A percentile compares a stretch with the other conserved stretches of the same genome.
phyloP scores from a whole-genome alignment of 2,888 invertebrate genomes.

The Synergus japonicus region DNA sequence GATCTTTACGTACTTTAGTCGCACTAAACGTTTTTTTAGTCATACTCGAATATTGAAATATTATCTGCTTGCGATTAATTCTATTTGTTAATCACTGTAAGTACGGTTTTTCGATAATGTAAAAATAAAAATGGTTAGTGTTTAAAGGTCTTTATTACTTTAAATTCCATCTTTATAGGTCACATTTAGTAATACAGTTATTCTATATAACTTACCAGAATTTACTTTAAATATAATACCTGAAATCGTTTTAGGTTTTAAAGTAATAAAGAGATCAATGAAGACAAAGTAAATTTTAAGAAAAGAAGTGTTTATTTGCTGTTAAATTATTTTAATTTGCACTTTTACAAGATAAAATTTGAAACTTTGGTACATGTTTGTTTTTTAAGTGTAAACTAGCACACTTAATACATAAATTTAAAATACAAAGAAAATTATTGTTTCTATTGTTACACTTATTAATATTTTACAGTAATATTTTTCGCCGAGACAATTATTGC shows the following conservation, averaged over 20 bases:
- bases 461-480: background rate
- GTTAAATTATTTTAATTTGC: background rate
- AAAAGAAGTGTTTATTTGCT: conserved; percentile 31
- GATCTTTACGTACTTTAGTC: background rate
- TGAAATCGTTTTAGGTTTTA: background rate
- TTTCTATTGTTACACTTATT: background rate
- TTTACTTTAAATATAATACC: background rate
- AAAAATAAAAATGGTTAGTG: background rate
- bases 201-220: background rate
- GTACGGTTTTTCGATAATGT: background rate
- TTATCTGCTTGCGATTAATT: background rate
- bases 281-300: background rate
- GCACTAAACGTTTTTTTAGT: background rate
- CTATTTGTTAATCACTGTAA: background rate
- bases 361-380: conserved; percentile 5
- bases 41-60: background rate
- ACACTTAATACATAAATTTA: background rate
- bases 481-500: background rate
- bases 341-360: conserved; percentile 19
- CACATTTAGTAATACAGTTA: background rate
- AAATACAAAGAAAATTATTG: background rate
- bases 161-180: background rate
- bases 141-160: background rate
- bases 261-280: background rate
- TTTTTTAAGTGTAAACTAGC: background rate